Evolutionary conservation across 92 coral and sea anemone genomes (phyloP).

Genomic region (Porites evermanni): DNA sequence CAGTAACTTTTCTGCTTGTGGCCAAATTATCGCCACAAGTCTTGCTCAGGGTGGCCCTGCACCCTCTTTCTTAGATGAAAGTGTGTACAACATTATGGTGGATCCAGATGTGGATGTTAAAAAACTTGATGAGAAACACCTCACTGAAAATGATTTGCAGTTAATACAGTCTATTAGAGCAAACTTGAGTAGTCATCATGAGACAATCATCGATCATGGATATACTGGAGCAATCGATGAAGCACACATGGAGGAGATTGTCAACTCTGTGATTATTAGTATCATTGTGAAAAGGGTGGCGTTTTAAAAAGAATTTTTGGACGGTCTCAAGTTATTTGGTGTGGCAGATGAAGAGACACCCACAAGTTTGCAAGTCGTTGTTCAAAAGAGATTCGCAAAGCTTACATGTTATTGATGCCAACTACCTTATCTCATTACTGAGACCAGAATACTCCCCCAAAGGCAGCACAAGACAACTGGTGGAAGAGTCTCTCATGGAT

Average conservation of each 20-base stretch:
- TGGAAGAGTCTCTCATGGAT: constrained; percentile 60
- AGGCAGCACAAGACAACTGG: constrained; percentile 37
- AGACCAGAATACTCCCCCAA: constrained; percentile 53
- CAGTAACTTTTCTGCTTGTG: constrained; percentile 53
- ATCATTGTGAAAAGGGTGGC: constrained; percentile 19
- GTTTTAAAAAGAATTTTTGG: constrained; percentile 33
- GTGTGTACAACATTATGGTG: constrained; percentile 47
- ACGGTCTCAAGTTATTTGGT: constrained; percentile 45
- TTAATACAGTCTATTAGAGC: background rate
- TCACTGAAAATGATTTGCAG: constrained; percentile 20
- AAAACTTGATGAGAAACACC: constrained; percentile 13
- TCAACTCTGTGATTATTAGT: constrained; percentile 27
- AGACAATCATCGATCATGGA: constrained; percentile 31
- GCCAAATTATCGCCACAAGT: constrained; percentile 51
- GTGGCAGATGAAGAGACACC: constrained; percentile 13
- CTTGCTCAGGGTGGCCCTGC: constrained; percentile 66
- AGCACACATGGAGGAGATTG: constrained; percentile 41
- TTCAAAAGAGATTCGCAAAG: background rate
- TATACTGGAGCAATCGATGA: constrained; percentile 38
- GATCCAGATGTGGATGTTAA: constrained; percentile 31
- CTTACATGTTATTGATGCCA: constrained; percentile 29
- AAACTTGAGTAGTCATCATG: background rate
- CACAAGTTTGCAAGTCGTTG: constrained; percentile 4
- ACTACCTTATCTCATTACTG: constrained; percentile 54
- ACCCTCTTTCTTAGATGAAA: constrained; percentile 44